Conservation (phyloP, 1,140 invertebrate genomes). For the Drosophila miranda region DNA sequence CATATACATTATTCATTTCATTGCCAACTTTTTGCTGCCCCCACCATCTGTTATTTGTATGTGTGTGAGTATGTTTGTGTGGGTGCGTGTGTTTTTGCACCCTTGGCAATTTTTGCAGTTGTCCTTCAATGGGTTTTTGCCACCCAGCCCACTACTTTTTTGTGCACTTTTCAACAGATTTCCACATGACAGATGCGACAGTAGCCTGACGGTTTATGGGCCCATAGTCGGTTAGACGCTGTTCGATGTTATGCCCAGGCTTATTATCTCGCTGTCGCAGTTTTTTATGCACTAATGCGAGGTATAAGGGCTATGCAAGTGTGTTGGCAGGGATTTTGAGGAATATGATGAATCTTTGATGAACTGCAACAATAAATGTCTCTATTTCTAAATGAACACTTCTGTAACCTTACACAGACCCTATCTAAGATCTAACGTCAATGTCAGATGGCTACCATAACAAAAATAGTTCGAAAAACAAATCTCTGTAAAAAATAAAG, state of each 20-base stretch:
- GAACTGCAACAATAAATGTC: no score
- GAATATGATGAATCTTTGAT: no score
- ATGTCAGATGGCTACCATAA: no score
- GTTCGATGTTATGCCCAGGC: conserved; percentile 17
- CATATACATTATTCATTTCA: conserved; percentile 70
- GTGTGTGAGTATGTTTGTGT: background rate
- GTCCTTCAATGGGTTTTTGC: conserved; percentile 28
- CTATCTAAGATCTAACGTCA: no score
- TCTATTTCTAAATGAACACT: no score
- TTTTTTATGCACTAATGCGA: no score
- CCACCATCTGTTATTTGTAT: conserved; percentile 4
- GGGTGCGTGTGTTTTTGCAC: conserved; percentile 15
- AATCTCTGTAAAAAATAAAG: no score
- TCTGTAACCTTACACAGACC: no score
- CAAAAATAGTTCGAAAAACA: no score
- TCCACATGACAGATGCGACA: conserved; percentile 42
- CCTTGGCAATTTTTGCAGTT: conserved; percentile 62
- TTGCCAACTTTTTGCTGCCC: conserved; percentile 42
- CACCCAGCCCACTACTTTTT: conserved; percentile 23
- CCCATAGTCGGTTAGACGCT: conserved; percentile 14
- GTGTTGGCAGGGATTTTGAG: no score
- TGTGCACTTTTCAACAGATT: conserved; percentile 57
- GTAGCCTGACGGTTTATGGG: conserved; percentile 6
- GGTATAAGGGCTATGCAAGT: no score
- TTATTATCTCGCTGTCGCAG: conserved; percentile 19